Percentiles rank a stretch among this genome's conserved stretches.
Evolutionary conservation across 2,888 invertebrate genomes (phyloP).

Genomic region (Cataglyphis altisquamis): DNA sequence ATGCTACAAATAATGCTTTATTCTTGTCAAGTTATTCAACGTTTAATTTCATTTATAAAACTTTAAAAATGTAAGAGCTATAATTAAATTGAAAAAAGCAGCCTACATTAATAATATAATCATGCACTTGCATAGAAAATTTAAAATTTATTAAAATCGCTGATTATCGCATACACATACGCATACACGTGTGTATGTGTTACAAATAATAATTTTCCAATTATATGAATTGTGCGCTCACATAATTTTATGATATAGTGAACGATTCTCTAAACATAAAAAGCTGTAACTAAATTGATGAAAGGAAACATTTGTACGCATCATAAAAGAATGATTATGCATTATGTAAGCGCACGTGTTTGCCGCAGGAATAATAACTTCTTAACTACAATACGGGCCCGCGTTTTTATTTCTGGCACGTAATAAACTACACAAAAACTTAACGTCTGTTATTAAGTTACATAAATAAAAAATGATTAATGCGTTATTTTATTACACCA

Average conservation of each 20-base stretch:
- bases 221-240: background rate
- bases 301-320: constrained; percentile 10
- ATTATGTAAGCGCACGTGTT: constrained; percentile 14
- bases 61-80: background rate
- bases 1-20: background rate
- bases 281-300: constrained; percentile 12
- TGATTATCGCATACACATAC: background rate
- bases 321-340: background rate
- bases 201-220: constrained; percentile 25
- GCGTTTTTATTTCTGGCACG: background rate
- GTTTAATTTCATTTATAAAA: background rate
- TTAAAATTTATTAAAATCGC: background rate
- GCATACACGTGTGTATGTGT: background rate
- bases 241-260: background rate
- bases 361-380: background rate
- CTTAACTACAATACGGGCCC: background rate
- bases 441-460: constrained; percentile 7
- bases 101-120: constrained; percentile 11
- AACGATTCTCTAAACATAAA: constrained; percentile 1
- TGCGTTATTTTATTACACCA: background rate
- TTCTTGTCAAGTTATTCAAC: background rate
- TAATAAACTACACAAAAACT: background rate
- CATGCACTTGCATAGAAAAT: background rate
- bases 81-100: constrained; percentile 14
- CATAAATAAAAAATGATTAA: background rate